Conservation (phyloP, 1,140 invertebrate species). For the Zaprionus inermis region DNA sequence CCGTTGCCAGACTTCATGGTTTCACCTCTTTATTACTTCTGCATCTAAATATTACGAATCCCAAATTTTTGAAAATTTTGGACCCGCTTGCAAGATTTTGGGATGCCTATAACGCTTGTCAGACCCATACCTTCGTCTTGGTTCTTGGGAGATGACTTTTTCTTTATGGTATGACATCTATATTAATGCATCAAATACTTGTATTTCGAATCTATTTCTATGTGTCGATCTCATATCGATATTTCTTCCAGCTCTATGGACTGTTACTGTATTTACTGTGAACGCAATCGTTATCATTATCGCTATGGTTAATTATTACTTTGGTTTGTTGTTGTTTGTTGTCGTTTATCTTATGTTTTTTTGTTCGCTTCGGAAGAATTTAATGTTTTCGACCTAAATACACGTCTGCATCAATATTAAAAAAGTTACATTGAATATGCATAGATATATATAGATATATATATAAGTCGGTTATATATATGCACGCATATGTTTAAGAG, state of each 20-base stretch:
- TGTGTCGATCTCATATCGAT: no score
- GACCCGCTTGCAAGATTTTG: no score
- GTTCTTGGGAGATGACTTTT: no score
- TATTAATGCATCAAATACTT: no score
- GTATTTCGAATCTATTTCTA: no score
- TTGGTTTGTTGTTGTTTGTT: conserved; percentile 75
- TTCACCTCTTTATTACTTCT: no score
- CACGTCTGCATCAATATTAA: conserved; percentile 75
- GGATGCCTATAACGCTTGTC: no score
- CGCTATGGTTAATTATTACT: conserved; percentile 34
- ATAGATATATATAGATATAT: conserved; percentile 49
- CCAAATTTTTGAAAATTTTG: no score
- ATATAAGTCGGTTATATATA: conserved; percentile 40
- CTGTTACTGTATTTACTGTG: conserved; percentile 17
- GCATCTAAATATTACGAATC: no score
- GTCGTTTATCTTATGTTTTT: conserved; percentile 16
- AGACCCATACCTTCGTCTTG: no score
- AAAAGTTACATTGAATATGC: conserved; percentile 69
- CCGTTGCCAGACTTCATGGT: no score
- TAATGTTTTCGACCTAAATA: conserved; percentile 71
- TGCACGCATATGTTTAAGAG: conserved; percentile 41
- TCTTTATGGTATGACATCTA: no score
- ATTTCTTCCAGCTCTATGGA: neutral
- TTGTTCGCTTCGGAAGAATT: conserved; percentile 52
- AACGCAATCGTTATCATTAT: conserved; percentile 38